Evolutionary conservation across 2,797 vertebrate genomes (phyloP), one percentile per base, ranked within the genome.

Genomic region (Pteropus rufus): DNA sequence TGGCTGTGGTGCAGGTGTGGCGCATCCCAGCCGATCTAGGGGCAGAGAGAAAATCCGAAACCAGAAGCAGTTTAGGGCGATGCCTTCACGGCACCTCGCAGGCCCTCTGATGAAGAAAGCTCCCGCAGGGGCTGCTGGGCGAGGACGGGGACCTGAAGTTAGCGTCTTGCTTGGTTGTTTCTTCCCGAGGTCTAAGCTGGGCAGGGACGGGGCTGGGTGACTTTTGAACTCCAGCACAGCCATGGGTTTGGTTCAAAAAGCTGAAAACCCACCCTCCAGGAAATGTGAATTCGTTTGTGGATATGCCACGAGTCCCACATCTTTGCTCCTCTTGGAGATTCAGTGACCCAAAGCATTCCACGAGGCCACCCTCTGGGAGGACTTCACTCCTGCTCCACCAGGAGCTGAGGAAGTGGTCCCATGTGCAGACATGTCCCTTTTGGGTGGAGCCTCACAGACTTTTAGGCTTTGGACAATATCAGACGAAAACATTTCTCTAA

Each of bases 261-360:
- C 72, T 93, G 93, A 83, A 87, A 77, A 75, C 23, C 77, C 79
- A 64, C 82, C 72, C 72, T 52, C 93, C 79, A 49, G 91, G 94
- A 93, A 80, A 90, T 0, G 39, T 58, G 89, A 26, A 12, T 60
- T 31, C 94, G 58, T 96, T 29, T 64, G 31, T 72, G 75, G 24
- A 16, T 39, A 26, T 2, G 18, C 12, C 36, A 67, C 5, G 21
- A 76, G 41, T 29, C 81, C 73, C 34, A 64, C 49, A 10, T 54
- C 80, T 82, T 29, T 4, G 52, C 54, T 89, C 69, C 26, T 39
- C 44, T 0, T 44, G 44, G 49, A 80, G 84, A 72, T 26, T 19
- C 69, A 69, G 81, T 1, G 31, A 21, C 62, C 34, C 8, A 5
- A 24, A 15, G 54, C 76, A 29, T 19, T 7, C 81, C 52, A 19